These are phyloP conservation scores for Etheostoma perlongum DNA, from an alignment of 2,797 vertebrate genomes.

Conservation along the genomic window DNA sequence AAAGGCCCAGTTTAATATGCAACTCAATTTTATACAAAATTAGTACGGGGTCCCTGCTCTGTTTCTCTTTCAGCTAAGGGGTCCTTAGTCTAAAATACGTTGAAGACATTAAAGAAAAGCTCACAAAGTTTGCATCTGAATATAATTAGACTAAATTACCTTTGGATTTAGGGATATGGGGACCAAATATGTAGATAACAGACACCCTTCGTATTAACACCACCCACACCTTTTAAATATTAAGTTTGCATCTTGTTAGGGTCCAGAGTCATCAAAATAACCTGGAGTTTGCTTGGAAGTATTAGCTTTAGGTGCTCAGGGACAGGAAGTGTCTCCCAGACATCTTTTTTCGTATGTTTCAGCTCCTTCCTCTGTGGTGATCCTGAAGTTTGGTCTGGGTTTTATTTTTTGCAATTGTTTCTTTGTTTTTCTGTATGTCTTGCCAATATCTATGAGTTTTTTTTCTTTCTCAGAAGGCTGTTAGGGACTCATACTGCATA, in stretches of 20 bases:
- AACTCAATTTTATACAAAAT: too few species aligned
- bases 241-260: background rate
- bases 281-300: background rate
- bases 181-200: background rate
- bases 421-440: conserved; percentile 5
- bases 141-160: background rate
- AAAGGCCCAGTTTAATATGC: too few species aligned
- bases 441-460: background rate
- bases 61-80: too few species aligned
- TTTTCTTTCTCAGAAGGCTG: background rate
- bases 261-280: background rate
- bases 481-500: background rate
- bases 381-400: background rate
- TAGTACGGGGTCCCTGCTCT: too few species aligned
- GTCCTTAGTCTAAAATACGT: too few species aligned
- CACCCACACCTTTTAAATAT: background rate
- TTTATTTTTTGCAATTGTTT: background rate
- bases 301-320: background rate
- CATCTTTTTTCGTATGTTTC: background rate
- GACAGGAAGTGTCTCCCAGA: conserved; percentile 1
- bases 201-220: too few species aligned
- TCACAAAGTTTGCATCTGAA: background rate
- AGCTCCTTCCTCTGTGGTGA: background rate
- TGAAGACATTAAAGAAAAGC: background rate
- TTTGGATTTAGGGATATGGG: background rate